Percentiles rank a stretch among this genome's conserved stretches.
Conservation (phyloP, 92 coral and sea anemone genomes). For the Diadumene lineata region DNA sequence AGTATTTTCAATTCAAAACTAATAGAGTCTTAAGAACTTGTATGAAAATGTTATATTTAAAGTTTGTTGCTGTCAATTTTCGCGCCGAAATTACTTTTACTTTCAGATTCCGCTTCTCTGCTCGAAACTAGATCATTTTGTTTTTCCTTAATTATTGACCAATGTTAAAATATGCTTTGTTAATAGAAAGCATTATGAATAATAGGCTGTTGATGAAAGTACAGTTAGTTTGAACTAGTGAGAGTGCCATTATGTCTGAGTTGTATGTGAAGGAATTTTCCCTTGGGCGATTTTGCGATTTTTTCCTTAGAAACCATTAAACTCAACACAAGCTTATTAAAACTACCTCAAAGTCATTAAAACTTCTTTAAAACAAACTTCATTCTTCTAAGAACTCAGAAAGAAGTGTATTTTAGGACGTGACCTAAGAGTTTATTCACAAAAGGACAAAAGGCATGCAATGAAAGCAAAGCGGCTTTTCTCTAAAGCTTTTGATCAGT, state of each 20-base stretch:
- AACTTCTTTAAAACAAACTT: background rate
- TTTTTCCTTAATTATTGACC: background rate
- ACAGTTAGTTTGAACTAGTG: background rate
- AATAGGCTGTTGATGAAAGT: background rate
- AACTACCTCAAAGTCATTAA: background rate
- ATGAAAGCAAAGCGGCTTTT: background rate
- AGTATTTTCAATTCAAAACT: background rate
- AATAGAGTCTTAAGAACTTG: background rate
- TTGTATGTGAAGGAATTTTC: constrained; percentile 29
- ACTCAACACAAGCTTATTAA: background rate
- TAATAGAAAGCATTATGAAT: background rate
- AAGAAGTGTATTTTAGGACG: background rate
- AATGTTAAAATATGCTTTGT: background rate
- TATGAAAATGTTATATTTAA: background rate
- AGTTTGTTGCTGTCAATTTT: background rate
- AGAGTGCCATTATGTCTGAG: constrained; percentile 9
- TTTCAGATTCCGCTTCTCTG: background rate
- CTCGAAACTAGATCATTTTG: background rate
- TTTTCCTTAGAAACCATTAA: constrained; percentile 2
- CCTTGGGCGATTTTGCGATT: constrained; percentile 19
- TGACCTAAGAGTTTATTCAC: background rate
- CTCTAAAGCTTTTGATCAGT: constrained; percentile 1
- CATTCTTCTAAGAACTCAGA: background rate
- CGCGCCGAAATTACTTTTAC: background rate
- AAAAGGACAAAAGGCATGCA: constrained; percentile 3